phyloP scores from a whole-genome alignment of 2,888 invertebrate genomes.

The Eulithis testata region DNA sequence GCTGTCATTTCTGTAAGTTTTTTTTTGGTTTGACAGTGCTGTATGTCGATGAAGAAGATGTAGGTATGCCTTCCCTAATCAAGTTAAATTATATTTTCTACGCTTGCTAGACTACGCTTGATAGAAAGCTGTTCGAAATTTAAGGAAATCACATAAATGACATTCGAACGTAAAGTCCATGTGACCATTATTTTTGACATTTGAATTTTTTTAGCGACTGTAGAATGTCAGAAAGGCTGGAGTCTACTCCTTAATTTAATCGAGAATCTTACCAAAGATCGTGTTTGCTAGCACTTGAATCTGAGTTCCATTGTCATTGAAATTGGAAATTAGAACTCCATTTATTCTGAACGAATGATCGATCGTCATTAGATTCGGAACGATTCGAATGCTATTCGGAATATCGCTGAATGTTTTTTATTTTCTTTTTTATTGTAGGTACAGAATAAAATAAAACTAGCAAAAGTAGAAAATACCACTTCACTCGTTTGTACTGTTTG shows the following conservation, averaged over 20 bases:
- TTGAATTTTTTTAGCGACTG: too few species aligned
- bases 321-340: conserved; percentile 75
- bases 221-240: too few species aligned
- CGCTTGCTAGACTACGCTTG: too few species aligned
- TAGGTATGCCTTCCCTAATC: too few species aligned
- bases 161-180: too few species aligned
- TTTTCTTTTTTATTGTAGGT: not conserved
- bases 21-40: too few species aligned
- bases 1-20: too few species aligned
- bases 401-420: conserved; percentile 47
- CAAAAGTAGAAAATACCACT: not conserved
- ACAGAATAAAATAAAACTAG: conserved; percentile 24
- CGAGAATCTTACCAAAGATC: conserved; percentile 49
- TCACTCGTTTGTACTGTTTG: not conserved
- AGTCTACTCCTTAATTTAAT: conserved; percentile 44
- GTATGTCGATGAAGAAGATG: too few species aligned
- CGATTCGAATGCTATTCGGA: conserved; percentile 47
- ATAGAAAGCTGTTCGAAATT: too few species aligned
- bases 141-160: too few species aligned
- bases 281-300: conserved; percentile 55
- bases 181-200: too few species aligned
- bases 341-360: conserved; percentile 65
- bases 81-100: too few species aligned
- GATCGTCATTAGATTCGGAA: conserved; percentile 49
- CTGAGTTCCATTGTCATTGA: conserved; percentile 66